Base-by-base conservation (phyloP, 2,113 vertebrate genomes). In the Centropus unirufus region DNA sequence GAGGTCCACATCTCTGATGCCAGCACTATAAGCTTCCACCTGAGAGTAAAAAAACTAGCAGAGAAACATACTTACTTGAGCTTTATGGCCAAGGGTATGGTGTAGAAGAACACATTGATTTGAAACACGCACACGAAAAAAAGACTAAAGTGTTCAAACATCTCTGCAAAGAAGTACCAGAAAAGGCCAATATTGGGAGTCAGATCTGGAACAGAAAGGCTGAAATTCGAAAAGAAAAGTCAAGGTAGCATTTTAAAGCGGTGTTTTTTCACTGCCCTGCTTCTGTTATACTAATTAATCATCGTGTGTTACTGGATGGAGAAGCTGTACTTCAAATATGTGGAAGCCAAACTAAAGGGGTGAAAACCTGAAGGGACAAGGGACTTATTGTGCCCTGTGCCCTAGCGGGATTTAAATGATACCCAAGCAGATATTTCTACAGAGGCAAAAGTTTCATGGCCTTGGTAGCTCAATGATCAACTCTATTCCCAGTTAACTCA, bases 111-210 rank as follows among this genome's bases (percentile, higher is more conserved):
- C 49, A 99, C 98, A 52, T 99, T 99, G 97, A 99, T 99, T 98
- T 99, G 99, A 97, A 99, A 99, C 52, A 99, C 99, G 58, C 99
- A 99, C 40, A 99, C 98, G 88, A 99, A 99, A 97, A 99, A 99
- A 93, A 99, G 98, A 78, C 99, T 99, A 49, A 99, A 99, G 97
- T 99, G 99, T 76, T 99, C 99, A 90, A 99, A 99, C 99, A 99
- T 99, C 98, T 99, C 99, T 1, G 99, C 99, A 89, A 99, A 99
- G 98, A 99, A 99, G 97, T 99, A 99, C 99, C 99, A 99, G 97
- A 99, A 99, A 93, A 99, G 99, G 59, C 99, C 99, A 51, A 99
- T 99, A 97, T 99, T 99, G 47, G 99, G 99, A 27, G 99, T 99
- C 93, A 99, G 98, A 93, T 99, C 99, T 40, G 99, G 99, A 63